Evolutionary conservation across 2,888 invertebrate genomes (phyloP).

Genomic region (Drepanosiphum platanoidis): DNA sequence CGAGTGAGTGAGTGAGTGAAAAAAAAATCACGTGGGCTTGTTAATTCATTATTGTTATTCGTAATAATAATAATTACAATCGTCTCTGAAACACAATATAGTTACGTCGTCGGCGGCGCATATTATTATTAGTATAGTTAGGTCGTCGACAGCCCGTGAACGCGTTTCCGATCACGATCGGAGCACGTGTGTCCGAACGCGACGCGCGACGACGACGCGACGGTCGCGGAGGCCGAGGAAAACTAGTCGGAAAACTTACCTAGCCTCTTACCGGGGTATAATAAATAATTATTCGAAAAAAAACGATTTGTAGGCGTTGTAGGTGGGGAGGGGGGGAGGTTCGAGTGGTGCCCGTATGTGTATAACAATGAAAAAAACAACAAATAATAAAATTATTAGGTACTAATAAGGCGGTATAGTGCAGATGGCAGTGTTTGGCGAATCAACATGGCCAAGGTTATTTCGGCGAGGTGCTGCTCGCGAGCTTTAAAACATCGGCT

Average conservation of each 20-base stretch:
- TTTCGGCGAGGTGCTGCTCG: not conserved
- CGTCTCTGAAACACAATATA: not conserved
- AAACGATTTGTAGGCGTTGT: too few relatives aligned
- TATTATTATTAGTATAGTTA: not conserved
- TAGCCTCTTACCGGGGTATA: not conserved
- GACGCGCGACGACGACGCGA: not conserved
- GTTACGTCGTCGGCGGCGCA: not conserved
- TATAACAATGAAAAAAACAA: not conserved
- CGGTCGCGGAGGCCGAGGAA: not conserved
- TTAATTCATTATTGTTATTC: too few relatives aligned
- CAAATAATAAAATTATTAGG: constrained; percentile 8
- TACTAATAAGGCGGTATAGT: too few relatives aligned
- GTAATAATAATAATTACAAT: too few relatives aligned
- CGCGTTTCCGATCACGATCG: constrained; percentile 1
- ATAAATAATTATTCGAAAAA: not conserved
- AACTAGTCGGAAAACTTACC: not conserved
- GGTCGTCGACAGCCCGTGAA: not conserved
- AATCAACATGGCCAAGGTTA: not conserved
- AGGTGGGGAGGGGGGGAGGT: too few relatives aligned
- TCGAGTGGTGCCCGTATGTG: not conserved
- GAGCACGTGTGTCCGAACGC: constrained; percentile 1
- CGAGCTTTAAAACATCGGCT: not conserved
- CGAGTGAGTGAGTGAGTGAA: not conserved
- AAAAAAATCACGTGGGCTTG: too few relatives aligned
- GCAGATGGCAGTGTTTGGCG: not conserved